Evolutionary conservation across 2,888 invertebrate genomes (phyloP).

Genomic region (Platerodrilus igneus): DNA sequence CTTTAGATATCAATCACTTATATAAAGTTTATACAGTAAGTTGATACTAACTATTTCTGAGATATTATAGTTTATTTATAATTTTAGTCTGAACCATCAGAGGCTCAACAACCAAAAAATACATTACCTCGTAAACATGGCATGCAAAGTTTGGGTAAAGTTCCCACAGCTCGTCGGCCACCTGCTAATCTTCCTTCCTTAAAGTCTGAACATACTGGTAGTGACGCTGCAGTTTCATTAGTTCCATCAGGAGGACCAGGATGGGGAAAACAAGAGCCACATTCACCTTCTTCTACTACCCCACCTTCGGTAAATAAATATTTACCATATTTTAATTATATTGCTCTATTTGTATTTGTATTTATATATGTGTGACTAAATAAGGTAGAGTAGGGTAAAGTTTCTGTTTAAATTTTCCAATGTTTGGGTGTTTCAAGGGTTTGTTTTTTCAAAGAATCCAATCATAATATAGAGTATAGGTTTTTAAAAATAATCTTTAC

Average conservation of each 20-base stretch:
- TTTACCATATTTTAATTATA: slow-evolving; percentile 3
- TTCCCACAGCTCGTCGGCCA: slow-evolving; percentile 95
- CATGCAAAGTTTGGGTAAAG: slow-evolving; percentile 99
- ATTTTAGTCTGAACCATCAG: slow-evolving; percentile 76
- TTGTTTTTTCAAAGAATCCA: too few relatives aligned
- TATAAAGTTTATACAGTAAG: slow-evolving; percentile 83
- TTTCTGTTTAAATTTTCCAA: too few relatives aligned
- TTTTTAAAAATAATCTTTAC: too few relatives aligned
- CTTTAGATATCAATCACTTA: slow-evolving; percentile 96
- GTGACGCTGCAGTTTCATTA: slow-evolving; percentile 72
- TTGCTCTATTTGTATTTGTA: slow-evolving; percentile 6
- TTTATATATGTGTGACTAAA: too few relatives aligned
- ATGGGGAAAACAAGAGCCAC: slow-evolving; percentile 62
- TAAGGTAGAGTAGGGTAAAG: too few relatives aligned
- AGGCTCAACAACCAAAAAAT: slow-evolving; percentile 83
- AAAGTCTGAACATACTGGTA: slow-evolving; percentile 87
- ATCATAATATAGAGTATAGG: too few relatives aligned
- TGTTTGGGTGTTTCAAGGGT: too few relatives aligned
- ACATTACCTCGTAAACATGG: slow-evolving; percentile 96
- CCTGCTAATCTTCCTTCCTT: slow-evolving; percentile 98
- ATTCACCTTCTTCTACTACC: slow-evolving; percentile 48
- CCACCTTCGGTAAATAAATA: slow-evolving; percentile 36
- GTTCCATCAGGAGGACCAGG: slow-evolving; percentile 76
- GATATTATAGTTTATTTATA: slow-evolving; percentile 11
- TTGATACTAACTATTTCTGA: slow-evolving; percentile 29